Conservation (phyloP, 2,113 vertebrate species). For the Alethe castanea region DNA sequence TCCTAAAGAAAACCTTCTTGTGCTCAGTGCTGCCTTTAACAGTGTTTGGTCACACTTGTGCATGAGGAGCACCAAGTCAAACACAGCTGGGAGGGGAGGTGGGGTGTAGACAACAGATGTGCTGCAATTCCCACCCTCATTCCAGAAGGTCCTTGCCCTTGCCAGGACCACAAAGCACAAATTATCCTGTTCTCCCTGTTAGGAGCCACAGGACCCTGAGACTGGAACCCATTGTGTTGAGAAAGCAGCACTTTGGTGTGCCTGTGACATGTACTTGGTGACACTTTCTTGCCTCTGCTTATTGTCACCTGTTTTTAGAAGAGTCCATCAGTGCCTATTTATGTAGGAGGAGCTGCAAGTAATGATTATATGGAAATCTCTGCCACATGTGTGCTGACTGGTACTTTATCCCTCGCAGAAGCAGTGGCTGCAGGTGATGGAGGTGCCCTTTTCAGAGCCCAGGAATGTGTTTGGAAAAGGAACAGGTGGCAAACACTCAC, state of each 20-base stretch:
- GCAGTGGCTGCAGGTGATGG: accelerated
- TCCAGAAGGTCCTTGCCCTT: not conserved
- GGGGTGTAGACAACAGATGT: not conserved
- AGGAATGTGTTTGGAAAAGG: not conserved
- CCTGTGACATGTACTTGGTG: not conserved
- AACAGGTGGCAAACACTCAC: not conserved
- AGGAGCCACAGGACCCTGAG: not conserved
- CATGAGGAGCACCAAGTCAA: not conserved
- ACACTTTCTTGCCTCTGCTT: not conserved
- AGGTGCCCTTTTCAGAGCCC: not conserved
- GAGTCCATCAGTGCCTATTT: not conserved
- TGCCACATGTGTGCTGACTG: accelerated
- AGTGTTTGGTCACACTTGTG: not conserved
- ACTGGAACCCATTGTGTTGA: not conserved
- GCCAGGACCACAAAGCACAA: not conserved
- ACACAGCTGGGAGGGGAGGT: not conserved
- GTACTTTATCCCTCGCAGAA: not conserved
- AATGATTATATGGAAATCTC: not conserved
- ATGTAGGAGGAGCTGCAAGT: not conserved
- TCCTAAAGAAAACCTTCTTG: not conserved
- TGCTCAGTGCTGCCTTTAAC: not conserved
- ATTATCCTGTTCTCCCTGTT: too few relatives aligned
- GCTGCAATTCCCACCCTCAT: not conserved
- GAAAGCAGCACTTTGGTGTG: not conserved
- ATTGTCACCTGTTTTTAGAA: not conserved